Evolutionary conservation across 2,888 invertebrate genomes (phyloP).

Genomic region (Chamaedrilus cognettii): DNA sequence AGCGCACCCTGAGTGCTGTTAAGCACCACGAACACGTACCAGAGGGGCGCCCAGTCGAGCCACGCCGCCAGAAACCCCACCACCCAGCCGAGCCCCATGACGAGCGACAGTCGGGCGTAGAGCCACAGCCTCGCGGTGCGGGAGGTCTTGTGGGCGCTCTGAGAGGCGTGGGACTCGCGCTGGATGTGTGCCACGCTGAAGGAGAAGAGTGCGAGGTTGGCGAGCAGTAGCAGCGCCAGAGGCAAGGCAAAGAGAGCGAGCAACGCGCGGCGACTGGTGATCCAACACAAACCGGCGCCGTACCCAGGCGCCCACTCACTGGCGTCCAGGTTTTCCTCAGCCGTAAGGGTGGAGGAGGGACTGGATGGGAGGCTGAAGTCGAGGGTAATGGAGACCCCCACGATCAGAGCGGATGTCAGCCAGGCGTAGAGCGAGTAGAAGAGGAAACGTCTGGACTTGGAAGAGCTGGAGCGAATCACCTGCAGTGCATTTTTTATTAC

Average conservation of each 20-base stretch:
- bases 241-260: conserved; percentile 65
- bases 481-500: too few relatives aligned
- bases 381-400: conserved; percentile 54
- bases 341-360: conserved; percentile 29
- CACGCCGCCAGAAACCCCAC: conserved; percentile 59
- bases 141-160: background rate
- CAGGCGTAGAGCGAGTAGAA: conserved; percentile 58
- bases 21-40: conserved; percentile 61
- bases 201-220: conserved; percentile 62
- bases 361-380: conserved; percentile 50
- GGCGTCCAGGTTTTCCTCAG: conserved; percentile 40
- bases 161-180: background rate
- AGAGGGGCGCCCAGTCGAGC: conserved; percentile 48
- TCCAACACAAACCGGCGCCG: conserved; percentile 63
- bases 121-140: conserved; percentile 17
- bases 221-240: conserved; percentile 61
- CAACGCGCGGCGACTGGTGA: conserved; percentile 64
- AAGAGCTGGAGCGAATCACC: background rate
- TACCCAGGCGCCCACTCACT: conserved; percentile 59
- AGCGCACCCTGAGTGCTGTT: conserved; percentile 66
- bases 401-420: conserved; percentile 54
- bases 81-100: conserved; percentile 62
- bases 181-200: conserved; percentile 65
- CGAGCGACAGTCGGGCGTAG: conserved; percentile 41
- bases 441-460: conserved; percentile 31